A percentile compares a stretch with the other conserved stretches of the same genome.
These are phyloP conservation scores for Osmerus eperlanus DNA, from an alignment of 2,113 vertebrate species.

Conservation along the genomic window DNA sequence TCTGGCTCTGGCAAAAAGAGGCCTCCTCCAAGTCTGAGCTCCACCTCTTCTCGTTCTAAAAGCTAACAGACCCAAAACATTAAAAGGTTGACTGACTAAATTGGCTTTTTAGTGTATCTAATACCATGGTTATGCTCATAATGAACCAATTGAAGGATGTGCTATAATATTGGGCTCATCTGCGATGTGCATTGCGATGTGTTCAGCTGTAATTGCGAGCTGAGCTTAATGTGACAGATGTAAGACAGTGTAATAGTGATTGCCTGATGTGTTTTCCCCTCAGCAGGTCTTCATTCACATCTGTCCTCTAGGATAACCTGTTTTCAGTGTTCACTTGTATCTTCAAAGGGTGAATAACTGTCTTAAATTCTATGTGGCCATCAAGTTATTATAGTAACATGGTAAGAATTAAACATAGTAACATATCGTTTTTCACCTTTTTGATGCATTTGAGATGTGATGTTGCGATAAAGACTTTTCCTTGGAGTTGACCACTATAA, in stretches of 20 bases:
- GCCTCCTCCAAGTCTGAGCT: slow-evolving; percentile 3
- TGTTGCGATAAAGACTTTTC: too few relatives aligned
- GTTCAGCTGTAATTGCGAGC: slow-evolving; percentile 22
- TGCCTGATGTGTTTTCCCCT: slow-evolving; percentile 13
- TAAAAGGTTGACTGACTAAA: slow-evolving; percentile 48
- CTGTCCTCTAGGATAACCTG: slow-evolving; percentile 1
- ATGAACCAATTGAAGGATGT: slow-evolving; percentile 35
- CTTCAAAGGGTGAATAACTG: too few relatives aligned
- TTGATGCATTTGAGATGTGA: too few relatives aligned
- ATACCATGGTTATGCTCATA: slow-evolving; percentile 38
- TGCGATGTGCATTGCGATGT: slow-evolving; percentile 19
- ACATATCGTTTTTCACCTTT: too few relatives aligned
- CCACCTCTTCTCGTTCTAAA: slow-evolving; percentile 30
- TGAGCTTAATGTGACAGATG: slow-evolving; percentile 29
- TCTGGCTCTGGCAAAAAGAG: slow-evolving; percentile 16
- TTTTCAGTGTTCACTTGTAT: not conserved
- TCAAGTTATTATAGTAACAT: too few relatives aligned
- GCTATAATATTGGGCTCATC: slow-evolving; percentile 23
- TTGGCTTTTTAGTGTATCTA: slow-evolving; percentile 36
- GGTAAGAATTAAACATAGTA: too few relatives aligned
- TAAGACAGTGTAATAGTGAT: slow-evolving; percentile 27
- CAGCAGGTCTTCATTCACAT: not conserved
- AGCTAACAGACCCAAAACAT: slow-evolving; percentile 43
- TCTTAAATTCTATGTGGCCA: too few relatives aligned
- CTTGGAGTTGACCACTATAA: too few relatives aligned